Conservation (phyloP, 2,888 invertebrate species). For the Cryptops parisi region DNA sequence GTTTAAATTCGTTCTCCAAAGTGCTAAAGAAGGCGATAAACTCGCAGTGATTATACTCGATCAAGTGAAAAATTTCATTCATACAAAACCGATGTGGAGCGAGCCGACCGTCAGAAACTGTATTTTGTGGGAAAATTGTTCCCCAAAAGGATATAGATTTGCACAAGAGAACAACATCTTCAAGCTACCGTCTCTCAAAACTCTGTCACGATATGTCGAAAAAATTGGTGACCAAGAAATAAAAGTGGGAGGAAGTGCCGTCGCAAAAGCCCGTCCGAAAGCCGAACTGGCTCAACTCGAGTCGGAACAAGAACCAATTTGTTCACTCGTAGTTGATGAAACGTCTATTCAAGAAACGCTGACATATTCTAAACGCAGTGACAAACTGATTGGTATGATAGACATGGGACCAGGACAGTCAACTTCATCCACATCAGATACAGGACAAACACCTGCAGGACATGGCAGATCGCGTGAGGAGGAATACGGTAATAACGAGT, state of each 20-base stretch:
- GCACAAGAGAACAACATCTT: background rate
- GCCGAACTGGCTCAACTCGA: background rate
- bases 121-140: background rate
- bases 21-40: background rate
- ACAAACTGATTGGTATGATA: background rate
- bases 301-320: background rate
- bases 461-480: too few species aligned
- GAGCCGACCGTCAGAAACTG: background rate
- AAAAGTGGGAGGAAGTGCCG: background rate
- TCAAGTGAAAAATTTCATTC: background rate
- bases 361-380: background rate
- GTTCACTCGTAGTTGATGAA: background rate
- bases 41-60: background rate
- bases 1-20: background rate
- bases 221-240: too few species aligned
- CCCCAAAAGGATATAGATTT: background rate
- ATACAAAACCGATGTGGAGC: background rate
- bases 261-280: background rate
- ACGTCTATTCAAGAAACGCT: background rate
- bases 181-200: background rate
- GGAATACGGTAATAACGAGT: too few species aligned
- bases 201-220: background rate
- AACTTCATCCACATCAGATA: too few species aligned
- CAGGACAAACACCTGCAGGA: too few species aligned
- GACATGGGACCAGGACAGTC: too few species aligned